A percentile compares a stretch with the other conserved stretches of the same genome.
phyloP scores from a whole-genome alignment of 2,797 vertebrate species.

The Buphagus erythrorhynchus region DNA sequence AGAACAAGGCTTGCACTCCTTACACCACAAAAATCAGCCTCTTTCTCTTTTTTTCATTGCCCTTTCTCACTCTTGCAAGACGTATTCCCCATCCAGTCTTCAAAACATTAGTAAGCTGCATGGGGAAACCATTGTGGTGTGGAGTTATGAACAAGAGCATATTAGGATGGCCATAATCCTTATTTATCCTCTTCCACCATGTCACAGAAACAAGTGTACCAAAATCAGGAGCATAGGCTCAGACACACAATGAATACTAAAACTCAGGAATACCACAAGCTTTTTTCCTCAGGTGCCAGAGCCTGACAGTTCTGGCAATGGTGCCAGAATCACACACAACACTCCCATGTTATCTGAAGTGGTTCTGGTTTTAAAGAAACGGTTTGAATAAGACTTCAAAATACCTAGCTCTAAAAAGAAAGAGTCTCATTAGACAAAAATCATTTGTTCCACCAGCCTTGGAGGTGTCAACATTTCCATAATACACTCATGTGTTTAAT shows the following conservation, averaged over 20 bases:
- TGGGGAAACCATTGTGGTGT: not conserved
- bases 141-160: not conserved
- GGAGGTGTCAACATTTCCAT: conserved; percentile 31
- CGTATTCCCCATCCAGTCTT: not conserved
- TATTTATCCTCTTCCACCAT: not conserved
- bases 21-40: not conserved
- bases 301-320: not conserved
- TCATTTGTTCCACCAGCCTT: not conserved
- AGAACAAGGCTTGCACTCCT: not conserved
- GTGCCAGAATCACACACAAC: fast-evolving
- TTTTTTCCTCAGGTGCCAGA: not conserved
- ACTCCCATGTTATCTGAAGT: not conserved
- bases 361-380: not conserved
- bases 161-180: not conserved
- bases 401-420: not conserved
- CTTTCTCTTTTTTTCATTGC: not conserved
- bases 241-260: not conserved
- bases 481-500: not conserved
- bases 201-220: not conserved
- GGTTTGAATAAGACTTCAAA: not conserved
- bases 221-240: not conserved
- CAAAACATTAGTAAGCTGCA: not conserved
- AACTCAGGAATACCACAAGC: fast-evolving
- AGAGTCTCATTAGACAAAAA: not conserved
- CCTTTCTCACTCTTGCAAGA: not conserved